Base-by-base conservation (phyloP, 2,113 vertebrate genomes). In the Leucoraja erinaceus region DNA sequence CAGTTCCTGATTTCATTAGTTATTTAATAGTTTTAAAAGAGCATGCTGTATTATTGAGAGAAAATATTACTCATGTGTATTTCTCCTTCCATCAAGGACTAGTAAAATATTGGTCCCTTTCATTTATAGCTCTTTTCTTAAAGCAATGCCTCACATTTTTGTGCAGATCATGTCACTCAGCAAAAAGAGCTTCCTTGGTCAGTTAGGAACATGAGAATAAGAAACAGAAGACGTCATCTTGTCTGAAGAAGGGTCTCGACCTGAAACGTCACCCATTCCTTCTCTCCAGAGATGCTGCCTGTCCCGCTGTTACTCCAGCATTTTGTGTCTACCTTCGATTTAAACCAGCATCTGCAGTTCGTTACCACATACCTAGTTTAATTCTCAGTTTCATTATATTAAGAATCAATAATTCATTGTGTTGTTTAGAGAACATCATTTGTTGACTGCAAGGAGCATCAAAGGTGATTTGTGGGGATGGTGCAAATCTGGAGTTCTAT, bases 1-100 rank as follows among this genome's bases (percentile, higher is more conserved):
- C 81, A n/a, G 47, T 83, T 86, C 22, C 28, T 86, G 25, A 86
- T 86, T 11, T 25, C 12, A 86, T 59, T 56, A 61, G 81, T n/a
- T 86, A 12, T 59, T 86, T 61, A 61, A n/a, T 86, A 86, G 81
- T 86, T 86, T 86, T n/a, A 86, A 84, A 84, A 25, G 54, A 86
- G 56, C 14, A 59, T 86, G 81, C 4, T 25, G n/a, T 86, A 59
- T 56, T n/a, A 86, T 22, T 61, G 28, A n/a, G 25, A 22, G 56
- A 25, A 86, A 59, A 10, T 83, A 86, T 86, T 31, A 86, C 61
- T 61, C 59, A 86, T n/a, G 25, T 61, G 3, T n/a, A 9, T n/a
- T 86, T 4, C 38, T 83, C 22, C 25, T 83, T n/a, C 81, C 25
- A 59, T 61, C 25, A 11, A 11, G 81, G 54, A 1, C 25, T 61